phyloP scores from a whole-genome alignment of 2,888 invertebrate species.

The Dorcus hopei region DNA sequence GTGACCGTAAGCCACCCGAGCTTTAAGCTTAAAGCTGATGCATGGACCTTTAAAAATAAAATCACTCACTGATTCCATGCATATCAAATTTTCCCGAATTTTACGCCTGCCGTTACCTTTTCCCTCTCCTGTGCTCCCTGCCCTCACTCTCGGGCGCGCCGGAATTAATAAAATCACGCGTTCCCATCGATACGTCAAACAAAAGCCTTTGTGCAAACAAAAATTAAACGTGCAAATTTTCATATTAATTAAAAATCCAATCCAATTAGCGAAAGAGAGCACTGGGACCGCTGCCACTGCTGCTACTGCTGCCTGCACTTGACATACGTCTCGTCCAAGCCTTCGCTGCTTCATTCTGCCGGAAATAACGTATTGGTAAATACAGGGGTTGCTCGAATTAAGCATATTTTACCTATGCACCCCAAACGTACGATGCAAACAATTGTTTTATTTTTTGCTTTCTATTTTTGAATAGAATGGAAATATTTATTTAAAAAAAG shows the following conservation, averaged over 20 bases:
- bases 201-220: constrained; percentile 27
- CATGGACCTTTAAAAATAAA: constrained; percentile 40
- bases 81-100: constrained; percentile 13
- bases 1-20: constrained; percentile 38
- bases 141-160: constrained; percentile 6
- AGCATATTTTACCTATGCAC: constrained; percentile 10
- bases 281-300: constrained; percentile 15
- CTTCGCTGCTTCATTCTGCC: constrained; percentile 25
- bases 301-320: constrained; percentile 45
- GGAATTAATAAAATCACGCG: constrained; percentile 10
- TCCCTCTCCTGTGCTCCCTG: background rate
- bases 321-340: constrained; percentile 48
- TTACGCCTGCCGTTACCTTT: background rate
- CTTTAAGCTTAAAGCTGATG: constrained; percentile 40
- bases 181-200: constrained; percentile 29
- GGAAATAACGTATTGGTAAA: constrained; percentile 36
- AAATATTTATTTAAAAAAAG: background rate
- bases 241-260: constrained; percentile 52
- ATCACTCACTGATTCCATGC: constrained; percentile 19
- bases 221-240: constrained; percentile 46
- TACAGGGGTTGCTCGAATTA: constrained; percentile 28
- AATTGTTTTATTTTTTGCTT: background rate
- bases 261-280: constrained; percentile 47
- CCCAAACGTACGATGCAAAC: constrained; percentile 12
- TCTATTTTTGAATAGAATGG: background rate